Base-by-base conservation (phyloP, 2,888 invertebrate genomes). In the Drosophila colorata region DNA sequence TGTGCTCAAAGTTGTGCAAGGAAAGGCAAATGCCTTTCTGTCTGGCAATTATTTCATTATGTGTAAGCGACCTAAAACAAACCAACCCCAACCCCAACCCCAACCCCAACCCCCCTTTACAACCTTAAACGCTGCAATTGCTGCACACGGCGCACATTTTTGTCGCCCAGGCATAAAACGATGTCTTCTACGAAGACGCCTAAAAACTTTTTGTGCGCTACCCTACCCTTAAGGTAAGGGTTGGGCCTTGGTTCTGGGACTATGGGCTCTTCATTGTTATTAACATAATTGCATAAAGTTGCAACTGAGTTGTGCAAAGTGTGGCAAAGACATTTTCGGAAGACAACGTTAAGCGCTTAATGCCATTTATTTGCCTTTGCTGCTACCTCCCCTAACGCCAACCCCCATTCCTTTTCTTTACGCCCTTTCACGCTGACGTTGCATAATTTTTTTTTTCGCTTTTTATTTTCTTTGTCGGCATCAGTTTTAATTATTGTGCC, bases 221-320 rank as follows among this genome's bases (percentile, higher is more conserved):
- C 61, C 18, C 41, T 1, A 18, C 11, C 18, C 40, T 18, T 40
- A 41, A 28, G 14, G 18, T 11, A 4, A 20, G 14, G 18, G 5
- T 25, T 25, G 37, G n/a, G 37, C 18, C n/a, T 16, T 38, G n/a
- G 14, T 18, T 47, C n/a, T n/a, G n/a, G n/a, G n/a, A n/a, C n/a
- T n/a, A n/a, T n/a, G n/a, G n/a, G n/a, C n/a, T n/a, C 53, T 64
- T 78, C 83, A 80, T 85, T 85, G 85, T 88, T 88, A 88, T 86
- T 88, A 86, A 81, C 87, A 88, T 86, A 86, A 86, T 86, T 86
- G 88, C 87, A 87, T 78, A 78, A 86, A 80, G 75, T 79, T 84
- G 72, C 74, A 84, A 81, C 61, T 64, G 81, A 77, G 63, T 49
- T 55, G 52, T 43, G 73, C 77, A 66, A 63, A 72, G 67, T 60